Percentiles rank a stretch among this genome's conserved stretches.
Conservation (phyloP, 2,888 invertebrate species). For the Lucinisca nassula region DNA sequence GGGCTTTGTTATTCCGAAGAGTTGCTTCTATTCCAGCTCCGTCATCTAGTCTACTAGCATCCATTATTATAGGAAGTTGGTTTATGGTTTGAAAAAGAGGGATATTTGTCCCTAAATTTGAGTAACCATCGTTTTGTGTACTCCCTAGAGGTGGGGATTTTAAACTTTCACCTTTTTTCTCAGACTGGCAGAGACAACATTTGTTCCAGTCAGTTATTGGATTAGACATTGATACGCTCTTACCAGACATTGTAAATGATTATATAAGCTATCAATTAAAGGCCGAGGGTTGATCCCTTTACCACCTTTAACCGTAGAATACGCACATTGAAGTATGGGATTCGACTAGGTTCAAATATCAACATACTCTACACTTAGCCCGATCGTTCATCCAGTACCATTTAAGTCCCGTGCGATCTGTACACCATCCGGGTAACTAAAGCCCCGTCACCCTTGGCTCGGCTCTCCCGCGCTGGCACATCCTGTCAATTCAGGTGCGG, state of each 20-base stretch:
- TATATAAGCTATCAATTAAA: too few relatives aligned
- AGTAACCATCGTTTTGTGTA: slow-evolving; percentile 26
- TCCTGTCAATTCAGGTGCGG: slow-evolving; percentile 54
- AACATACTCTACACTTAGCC: too few relatives aligned
- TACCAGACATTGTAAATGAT: too few relatives aligned
- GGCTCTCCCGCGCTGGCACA: slow-evolving; percentile 55
- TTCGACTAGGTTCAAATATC: too few relatives aligned
- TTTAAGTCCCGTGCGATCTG: slow-evolving; percentile 62
- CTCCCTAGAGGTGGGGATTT: slow-evolving; percentile 37
- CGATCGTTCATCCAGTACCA: slow-evolving; percentile 50
- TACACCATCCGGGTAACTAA: slow-evolving; percentile 53
- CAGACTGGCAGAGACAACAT: slow-evolving; percentile 46
- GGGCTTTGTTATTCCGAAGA: slow-evolving; percentile 55
- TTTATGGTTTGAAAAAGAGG: slow-evolving; percentile 41
- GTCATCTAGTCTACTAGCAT: slow-evolving; percentile 59
- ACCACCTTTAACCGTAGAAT: too few relatives aligned
- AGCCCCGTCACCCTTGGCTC: slow-evolving; percentile 54
- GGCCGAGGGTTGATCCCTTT: too few relatives aligned
- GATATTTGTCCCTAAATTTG: slow-evolving; percentile 40
- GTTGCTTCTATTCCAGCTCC: slow-evolving; percentile 66
- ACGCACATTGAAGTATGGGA: too few relatives aligned
- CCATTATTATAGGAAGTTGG: slow-evolving; percentile 50
- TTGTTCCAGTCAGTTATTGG: slow-evolving; percentile 34
- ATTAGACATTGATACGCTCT: background rate
- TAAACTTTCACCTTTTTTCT: slow-evolving; percentile 41